Conservation (phyloP, 2,797 vertebrate genomes). For the Caiman crocodilus region DNA sequence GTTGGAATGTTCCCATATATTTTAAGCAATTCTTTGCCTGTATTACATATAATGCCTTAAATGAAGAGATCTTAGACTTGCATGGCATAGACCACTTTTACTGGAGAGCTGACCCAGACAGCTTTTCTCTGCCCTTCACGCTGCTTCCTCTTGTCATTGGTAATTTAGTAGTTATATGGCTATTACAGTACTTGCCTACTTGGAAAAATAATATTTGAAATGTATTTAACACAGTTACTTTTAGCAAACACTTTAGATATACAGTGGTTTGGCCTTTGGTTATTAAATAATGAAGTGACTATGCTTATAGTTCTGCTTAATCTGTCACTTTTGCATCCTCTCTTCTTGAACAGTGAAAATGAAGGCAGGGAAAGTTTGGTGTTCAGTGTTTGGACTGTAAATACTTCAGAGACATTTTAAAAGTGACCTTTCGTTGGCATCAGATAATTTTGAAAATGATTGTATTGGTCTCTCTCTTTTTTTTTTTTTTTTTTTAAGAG, state of each 20-base stretch:
- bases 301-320: background rate
- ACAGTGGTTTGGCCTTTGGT: rapidly evolving
- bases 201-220: background rate
- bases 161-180: background rate
- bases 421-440: background rate
- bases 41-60: background rate
- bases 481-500: background rate
- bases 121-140: background rate
- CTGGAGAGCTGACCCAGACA: background rate
- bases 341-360: background rate
- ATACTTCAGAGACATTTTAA: background rate
- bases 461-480: background rate
- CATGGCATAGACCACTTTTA: background rate
- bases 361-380: conserved; percentile 8
- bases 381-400: background rate
- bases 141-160: background rate
- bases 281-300: background rate
- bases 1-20: background rate
- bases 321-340: background rate
- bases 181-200: background rate
- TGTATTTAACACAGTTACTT: background rate
- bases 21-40: background rate
- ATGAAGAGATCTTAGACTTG: background rate
- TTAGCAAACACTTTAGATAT: background rate
- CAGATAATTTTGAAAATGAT: background rate